Evolutionary conservation across 2,888 invertebrate genomes (phyloP).

Genomic region (Acanthosepion pharaonis): DNA sequence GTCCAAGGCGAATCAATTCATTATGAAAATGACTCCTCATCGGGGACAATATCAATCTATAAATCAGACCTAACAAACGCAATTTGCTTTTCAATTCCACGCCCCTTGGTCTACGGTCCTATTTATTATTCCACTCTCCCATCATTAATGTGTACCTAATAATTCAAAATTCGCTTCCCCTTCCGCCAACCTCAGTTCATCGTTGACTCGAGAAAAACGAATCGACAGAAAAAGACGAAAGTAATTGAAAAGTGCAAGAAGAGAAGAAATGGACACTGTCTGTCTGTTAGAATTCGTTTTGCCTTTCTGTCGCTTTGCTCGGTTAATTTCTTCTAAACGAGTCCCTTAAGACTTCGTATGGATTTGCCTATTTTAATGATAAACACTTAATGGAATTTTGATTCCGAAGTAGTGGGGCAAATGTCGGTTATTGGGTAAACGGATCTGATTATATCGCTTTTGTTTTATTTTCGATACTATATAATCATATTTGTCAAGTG

Average conservation of each 20-base stretch:
- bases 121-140: no score
- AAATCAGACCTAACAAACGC: no score
- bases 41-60: no score
- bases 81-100: no score
- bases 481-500: background rate
- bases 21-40: no score
- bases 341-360: background rate
- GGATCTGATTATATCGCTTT: background rate
- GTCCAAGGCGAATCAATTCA: no score
- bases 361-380: background rate
- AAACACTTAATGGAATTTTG: background rate
- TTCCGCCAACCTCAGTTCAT: background rate
- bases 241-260: slow-evolving; percentile 22
- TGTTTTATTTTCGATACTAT: background rate
- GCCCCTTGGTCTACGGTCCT: no score
- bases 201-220: background rate
- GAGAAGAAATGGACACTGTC: background rate
- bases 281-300: background rate
- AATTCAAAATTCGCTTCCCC: background rate
- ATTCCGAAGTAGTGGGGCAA: background rate
- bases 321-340: background rate
- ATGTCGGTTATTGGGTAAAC: slow-evolving; percentile 21
- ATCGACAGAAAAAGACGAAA: background rate
- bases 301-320: background rate
- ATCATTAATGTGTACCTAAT: no score